Percentiles rank a stretch among this genome's conserved stretches.
These are phyloP conservation scores for Aporrectodea caliginosa DNA, from an alignment of 1,140 invertebrate species.

Conservation along the genomic window DNA sequence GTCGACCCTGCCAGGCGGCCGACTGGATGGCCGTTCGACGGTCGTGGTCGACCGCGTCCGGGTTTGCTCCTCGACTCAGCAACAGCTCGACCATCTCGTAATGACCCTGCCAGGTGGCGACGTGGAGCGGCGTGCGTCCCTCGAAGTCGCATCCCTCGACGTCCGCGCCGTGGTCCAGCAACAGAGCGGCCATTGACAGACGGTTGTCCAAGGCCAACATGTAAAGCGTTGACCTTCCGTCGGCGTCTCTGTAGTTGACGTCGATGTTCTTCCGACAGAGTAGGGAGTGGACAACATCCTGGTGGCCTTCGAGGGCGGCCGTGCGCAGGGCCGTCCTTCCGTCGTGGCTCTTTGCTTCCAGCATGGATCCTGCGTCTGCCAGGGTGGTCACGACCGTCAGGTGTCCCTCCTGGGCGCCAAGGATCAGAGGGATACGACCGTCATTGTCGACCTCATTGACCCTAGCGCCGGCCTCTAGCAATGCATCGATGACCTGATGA, in stretches of 20 bases:
- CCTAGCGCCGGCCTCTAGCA: slow-evolving; percentile 85
- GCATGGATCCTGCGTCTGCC: slow-evolving; percentile 47
- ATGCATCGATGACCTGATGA: slow-evolving; percentile 59
- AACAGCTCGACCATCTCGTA: slow-evolving; percentile 81
- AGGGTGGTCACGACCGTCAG: slow-evolving; percentile 43
- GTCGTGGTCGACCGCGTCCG: slow-evolving; percentile 85
- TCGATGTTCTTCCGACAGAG: slow-evolving; percentile 67
- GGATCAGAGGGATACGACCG: slow-evolving; percentile 56
- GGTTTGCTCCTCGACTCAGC: slow-evolving; percentile 70
- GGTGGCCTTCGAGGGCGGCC: slow-evolving; percentile 77
- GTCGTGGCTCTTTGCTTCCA: slow-evolving; percentile 85
- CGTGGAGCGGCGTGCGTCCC: slow-evolving; percentile 85
- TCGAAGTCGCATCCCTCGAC: slow-evolving; percentile 83
- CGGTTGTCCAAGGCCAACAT: slow-evolving; percentile 86
- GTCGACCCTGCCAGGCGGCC: slow-evolving; percentile 91
- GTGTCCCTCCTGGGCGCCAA: slow-evolving; percentile 54
- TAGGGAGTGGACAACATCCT: slow-evolving; percentile 61
- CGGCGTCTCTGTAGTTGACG: slow-evolving; percentile 83
- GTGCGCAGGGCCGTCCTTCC: slow-evolving; percentile 85
- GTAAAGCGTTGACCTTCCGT: slow-evolving; percentile 85
- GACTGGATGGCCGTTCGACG: slow-evolving; percentile 72
- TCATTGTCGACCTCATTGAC: slow-evolving; percentile 84
- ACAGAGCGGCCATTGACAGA: slow-evolving; percentile 67
- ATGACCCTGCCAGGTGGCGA: slow-evolving; percentile 90
- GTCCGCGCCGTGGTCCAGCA: slow-evolving; percentile 64